Base-by-base conservation (phyloP, 2,797 vertebrate species). In the Thaleichthys pacificus region DNA sequence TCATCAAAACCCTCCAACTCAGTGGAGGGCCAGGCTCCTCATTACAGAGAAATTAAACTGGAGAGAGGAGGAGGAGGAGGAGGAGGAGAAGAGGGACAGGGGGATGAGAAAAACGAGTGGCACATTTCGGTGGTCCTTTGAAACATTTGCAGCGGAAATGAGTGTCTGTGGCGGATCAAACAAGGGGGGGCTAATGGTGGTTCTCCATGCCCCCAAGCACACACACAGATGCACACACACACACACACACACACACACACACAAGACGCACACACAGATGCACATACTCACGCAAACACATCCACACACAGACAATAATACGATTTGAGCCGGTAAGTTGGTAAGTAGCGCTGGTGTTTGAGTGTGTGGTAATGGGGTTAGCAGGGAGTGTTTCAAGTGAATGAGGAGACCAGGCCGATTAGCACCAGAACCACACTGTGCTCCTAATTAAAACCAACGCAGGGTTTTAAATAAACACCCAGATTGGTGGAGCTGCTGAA, bases 401-500 rank as follows among this genome's bases (percentile, higher is more conserved):
- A 94, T 93, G 91, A 61, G 51, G 61, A 38, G 93, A 73, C 89
- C 92, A 88, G 88, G 83, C 86, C 92, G 92, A 93, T 93, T 94
- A 95, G 93, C 91, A 94, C 92, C 92, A 89, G 88, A 88, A 87
- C 84, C 91, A 93, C 88, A 91, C 87, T 88, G 90, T 90, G 92
- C 88, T 91, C 87, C 86, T 94, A 95, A 95, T 96, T 96, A 95
- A 95, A 94, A 94, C 92, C 88, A 91, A 95, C 88, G 89, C 87
- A 92, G 90, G 90, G 90, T 87, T 91, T 93, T 89, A 91, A 82
- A 93, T 92, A 91, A 81, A 92, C 93, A 91, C 85, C 90, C 81
- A 93, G 91, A 89, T 5, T 92, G 88, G 81, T 90, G 91, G 85
- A 90, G 88, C 90, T 91, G 88, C 83, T 88, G 86, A 90, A 93